Evolutionary conservation across 2,888 invertebrate species (phyloP), one percentile per base, ranked within the genome.

Genomic region (Odontocerum albicorne): DNA sequence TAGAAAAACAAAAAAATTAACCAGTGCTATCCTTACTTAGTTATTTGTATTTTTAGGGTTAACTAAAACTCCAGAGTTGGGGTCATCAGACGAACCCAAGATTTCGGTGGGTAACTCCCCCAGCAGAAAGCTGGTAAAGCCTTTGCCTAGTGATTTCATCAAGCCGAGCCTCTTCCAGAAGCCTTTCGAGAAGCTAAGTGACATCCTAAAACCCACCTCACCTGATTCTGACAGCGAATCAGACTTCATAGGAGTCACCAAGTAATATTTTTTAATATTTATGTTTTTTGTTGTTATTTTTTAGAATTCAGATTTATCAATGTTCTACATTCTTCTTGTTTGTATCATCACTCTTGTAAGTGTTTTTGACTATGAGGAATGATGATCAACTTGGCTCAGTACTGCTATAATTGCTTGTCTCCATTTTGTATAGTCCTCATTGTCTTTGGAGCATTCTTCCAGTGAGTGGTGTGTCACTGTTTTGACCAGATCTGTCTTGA

Each of bases 81-180:
- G 4, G 3, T 13, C 13, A 43, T 43, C 43, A 17, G 51, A 51
- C 27, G 44, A 43, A n/a, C n/a, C n/a, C n/a, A n/a, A n/a, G n/a
- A n/a, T n/a, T 16, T 54, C 55, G 2, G 36, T 50, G 1, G 50
- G 50, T 16, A 51, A 46, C 35, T 61, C 59, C 12, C 59, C 59
- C 4, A 52, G 55, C 13, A 49, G 59, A 50, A 80, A 82, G 33
- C 66, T 83, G 1, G 68, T 83, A 0, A 78, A 80, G 49, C 83
- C 83, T 0, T 78, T 83, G 4, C 78, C 82, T 0, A 74, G 72
- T 0, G 83, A 82, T 62, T 84, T 82, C 62, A 79, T 83, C 47
- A 81, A 81, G 63, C 81, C 80, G 0, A 80, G 79, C 60, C 65
- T 82, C 1, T 82, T 81, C 61, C 75, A 79, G 57, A 81, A 79